These are phyloP conservation scores for Neuroterus valhalla DNA, from an alignment of 1,140 invertebrate genomes.

Conservation along the genomic window DNA sequence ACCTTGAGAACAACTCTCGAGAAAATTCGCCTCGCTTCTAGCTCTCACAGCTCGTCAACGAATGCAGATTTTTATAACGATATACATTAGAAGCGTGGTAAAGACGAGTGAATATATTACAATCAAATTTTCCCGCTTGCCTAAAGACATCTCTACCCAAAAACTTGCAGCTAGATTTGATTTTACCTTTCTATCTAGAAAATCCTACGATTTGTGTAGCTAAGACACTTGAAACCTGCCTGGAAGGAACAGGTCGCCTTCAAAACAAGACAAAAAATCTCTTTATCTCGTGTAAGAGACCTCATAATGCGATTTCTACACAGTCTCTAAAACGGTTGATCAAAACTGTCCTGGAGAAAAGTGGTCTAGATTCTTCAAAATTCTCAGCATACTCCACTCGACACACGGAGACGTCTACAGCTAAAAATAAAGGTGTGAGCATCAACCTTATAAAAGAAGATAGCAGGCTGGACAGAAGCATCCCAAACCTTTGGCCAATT, in stretches of 20 bases:
- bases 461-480: background rate
- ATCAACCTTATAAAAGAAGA: background rate
- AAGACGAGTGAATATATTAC: background rate
- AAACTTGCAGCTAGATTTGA: background rate
- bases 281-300: background rate
- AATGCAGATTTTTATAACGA: slow-evolving; percentile 39
- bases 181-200: background rate
- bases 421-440: background rate
- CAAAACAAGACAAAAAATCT: background rate
- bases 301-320: background rate
- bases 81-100: slow-evolving; percentile 27
- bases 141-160: background rate
- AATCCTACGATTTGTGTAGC: background rate
- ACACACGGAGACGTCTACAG: slow-evolving; percentile 9
- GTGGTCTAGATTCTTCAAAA: slow-evolving; percentile 14
- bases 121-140: slow-evolving; percentile 19
- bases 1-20: slow-evolving; percentile 45
- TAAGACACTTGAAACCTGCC: background rate
- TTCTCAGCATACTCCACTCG: background rate
- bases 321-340: slow-evolving; percentile 6
- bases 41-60: slow-evolving; percentile 44
- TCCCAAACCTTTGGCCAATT: background rate
- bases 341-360: background rate
- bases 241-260: background rate
- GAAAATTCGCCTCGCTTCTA: slow-evolving; percentile 45